Conservation (phyloP, 2,797 vertebrate genomes). For the Syngnathus rostellatus region DNA sequence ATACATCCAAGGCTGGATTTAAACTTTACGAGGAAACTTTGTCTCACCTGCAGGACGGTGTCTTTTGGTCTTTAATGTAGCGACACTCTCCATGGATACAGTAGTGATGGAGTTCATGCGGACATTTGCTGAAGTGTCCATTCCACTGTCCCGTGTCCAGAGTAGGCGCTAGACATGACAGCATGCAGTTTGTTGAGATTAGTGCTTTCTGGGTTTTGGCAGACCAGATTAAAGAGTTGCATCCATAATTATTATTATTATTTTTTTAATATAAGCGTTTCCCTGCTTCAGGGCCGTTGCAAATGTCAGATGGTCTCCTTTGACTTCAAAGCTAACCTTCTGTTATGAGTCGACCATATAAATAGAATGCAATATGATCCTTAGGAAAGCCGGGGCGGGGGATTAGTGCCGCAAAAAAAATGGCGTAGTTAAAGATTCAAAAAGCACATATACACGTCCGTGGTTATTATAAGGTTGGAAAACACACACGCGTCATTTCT, state of each 20-base stretch:
- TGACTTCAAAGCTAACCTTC: conserved; percentile 13
- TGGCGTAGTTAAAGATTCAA: conserved; percentile 18
- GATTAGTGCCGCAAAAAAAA: conserved; percentile 9
- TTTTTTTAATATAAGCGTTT: no score
- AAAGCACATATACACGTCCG: conserved; percentile 3
- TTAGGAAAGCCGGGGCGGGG: conserved; percentile 1
- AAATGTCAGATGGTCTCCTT: conserved; percentile 5
- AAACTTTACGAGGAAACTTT: neutral
- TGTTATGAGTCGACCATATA: conserved; percentile 30
- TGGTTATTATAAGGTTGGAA: conserved; percentile 6
- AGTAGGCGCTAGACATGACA: conserved; percentile 37
- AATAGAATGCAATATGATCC: conserved; percentile 49
- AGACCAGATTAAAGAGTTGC: neutral
- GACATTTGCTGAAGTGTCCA: conserved; percentile 81
- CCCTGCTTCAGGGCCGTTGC: neutral
- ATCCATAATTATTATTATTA: no score
- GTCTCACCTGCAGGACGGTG: conserved; percentile 76
- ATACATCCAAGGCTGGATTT: neutral
- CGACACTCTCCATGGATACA: conserved; percentile 84
- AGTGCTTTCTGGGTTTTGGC: neutral
- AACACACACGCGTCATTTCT: conserved; percentile 2
- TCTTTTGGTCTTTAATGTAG: conserved; percentile 72
- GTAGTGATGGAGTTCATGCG: conserved; percentile 72
- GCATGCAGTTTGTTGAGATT: conserved; percentile 3
- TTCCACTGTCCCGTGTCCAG: conserved; percentile 51